Evolutionary conservation across 2,113 vertebrate genomes (phyloP), one percentile per base, ranked within the genome.

Genomic region (Corydoras maculifer): DNA sequence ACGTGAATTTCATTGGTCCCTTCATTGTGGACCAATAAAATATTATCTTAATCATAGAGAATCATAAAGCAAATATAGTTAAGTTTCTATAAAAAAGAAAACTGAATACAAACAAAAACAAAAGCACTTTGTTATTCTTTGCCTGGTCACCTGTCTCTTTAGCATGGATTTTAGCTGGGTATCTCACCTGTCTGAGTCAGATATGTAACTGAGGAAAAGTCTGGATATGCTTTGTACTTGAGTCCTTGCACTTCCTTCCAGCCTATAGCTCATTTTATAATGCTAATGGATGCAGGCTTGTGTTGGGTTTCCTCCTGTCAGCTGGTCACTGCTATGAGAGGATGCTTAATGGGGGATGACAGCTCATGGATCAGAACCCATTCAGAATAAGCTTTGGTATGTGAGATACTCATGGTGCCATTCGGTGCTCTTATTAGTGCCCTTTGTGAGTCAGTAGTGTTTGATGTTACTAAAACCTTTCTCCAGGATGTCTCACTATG

Each of bases 191-290:
- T 75, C 68, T 73, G 63, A 77, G 63, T 70, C 61, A 75, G 78
- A 77, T 65, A 65, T 65, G 63, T 75, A 73, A 74, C 75, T 70
- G 65, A 74, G 64, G 59, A 72, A 54, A n/a, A 68, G 62, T 63
- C 88, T 89, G 86, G 82, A 86, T 88, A 87, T 85, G 85, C 86
- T 91, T 88, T 88, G 87, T 88, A 70, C 84, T 87, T 86, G 84
- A 81, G 86, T 85, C 89, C 68, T 54, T 87, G 86, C 89, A 90
- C 78, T 90, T 89, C 85, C 89, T 92, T 92, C 91, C 89, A 91
- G 90, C 85, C 87, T 89, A 93, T 90, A 91, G 91, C 90, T 90
- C 92, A 91, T 93, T 91, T 93, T 94, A 86, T 93, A 90, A 93
- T 92, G 91, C 90, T 91, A 92, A 93, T 92, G 87, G 88, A 80